Percentiles rank a stretch among this genome's conserved stretches.
phyloP scores from a whole-genome alignment of 2,888 invertebrate species.

The Sthenelais limicola region DNA sequence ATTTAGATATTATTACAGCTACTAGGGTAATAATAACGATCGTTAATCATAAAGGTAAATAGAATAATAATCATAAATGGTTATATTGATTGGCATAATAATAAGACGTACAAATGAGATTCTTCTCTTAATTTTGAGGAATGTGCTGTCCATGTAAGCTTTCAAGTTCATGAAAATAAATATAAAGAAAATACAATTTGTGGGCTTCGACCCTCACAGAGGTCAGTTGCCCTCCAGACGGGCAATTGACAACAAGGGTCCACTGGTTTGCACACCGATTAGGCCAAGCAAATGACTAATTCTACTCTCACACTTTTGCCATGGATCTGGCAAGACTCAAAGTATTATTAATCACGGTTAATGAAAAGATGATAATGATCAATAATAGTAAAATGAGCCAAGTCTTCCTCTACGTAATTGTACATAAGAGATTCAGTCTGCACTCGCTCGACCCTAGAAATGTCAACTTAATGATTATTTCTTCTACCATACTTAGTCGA shows the following conservation, averaged over 20 bases:
- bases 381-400: too few relatives aligned
- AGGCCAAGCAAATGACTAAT: conserved; percentile 36
- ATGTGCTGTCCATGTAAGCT: conserved; percentile 14
- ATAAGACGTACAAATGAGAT: conserved; percentile 15
- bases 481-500: too few relatives aligned
- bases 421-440: too few relatives aligned
- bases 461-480: too few relatives aligned
- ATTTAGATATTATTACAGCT: conserved; percentile 2
- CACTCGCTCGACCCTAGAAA: too few relatives aligned
- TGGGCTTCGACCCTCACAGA: too few relatives aligned
- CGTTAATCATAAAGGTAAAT: too few relatives aligned
- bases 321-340: conserved; percentile 36
- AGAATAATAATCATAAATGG: too few relatives aligned
- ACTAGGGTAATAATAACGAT: too few relatives aligned
- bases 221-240: too few relatives aligned
- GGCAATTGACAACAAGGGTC: conserved; percentile 28
- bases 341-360: conserved; percentile 34
- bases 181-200: conserved; percentile 21
- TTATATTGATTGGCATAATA: too few relatives aligned
- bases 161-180: conserved; percentile 1
- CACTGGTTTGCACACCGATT: conserved; percentile 18
- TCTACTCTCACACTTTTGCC: conserved; percentile 39
- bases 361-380: conserved; percentile 33
- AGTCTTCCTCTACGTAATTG: too few relatives aligned
- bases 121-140: conserved; percentile 21